phyloP scores from a whole-genome alignment of 35 echinoderm and acorn worm genomes.

The Stichopus chloronotus region DNA sequence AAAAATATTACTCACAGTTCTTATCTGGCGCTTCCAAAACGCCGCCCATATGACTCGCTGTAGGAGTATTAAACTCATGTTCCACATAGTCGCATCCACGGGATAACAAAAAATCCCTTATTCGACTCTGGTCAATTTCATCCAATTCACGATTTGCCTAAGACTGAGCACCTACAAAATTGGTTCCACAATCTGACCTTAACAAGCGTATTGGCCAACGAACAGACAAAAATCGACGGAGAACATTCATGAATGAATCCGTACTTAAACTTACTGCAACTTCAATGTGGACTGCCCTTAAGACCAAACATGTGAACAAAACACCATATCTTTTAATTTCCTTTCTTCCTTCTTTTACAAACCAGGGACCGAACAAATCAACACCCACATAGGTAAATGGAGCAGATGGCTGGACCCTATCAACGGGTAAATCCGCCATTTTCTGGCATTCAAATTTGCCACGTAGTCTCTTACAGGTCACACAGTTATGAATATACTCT shows the following conservation, averaged over 20 bases:
- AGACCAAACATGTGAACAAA: constrained; percentile 43
- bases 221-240: constrained; percentile 12
- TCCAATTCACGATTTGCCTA: not conserved
- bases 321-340: constrained; percentile 46
- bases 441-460: constrained; percentile 36
- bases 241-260: constrained; percentile 24
- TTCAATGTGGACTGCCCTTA: constrained; percentile 48
- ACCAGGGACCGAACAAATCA: constrained; percentile 43
- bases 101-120: too few relatives aligned
- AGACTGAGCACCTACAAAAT: not conserved
- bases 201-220: not conserved
- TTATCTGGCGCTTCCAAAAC: too few relatives aligned
- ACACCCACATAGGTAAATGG: constrained; percentile 55
- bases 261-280: constrained; percentile 4
- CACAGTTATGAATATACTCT: constrained; percentile 39
- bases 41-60: too few relatives aligned
- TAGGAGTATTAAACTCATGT: not conserved
- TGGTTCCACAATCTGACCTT: not conserved
- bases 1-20: too few relatives aligned
- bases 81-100: not conserved
- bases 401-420: constrained; percentile 8
- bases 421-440: constrained; percentile 53
- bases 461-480: constrained; percentile 43
- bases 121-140: not conserved
- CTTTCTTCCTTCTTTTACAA: constrained; percentile 29